Evolutionary conservation across 2,113 vertebrate genomes (phyloP).

Genomic region (Chamaetylas fuelleborni): DNA sequence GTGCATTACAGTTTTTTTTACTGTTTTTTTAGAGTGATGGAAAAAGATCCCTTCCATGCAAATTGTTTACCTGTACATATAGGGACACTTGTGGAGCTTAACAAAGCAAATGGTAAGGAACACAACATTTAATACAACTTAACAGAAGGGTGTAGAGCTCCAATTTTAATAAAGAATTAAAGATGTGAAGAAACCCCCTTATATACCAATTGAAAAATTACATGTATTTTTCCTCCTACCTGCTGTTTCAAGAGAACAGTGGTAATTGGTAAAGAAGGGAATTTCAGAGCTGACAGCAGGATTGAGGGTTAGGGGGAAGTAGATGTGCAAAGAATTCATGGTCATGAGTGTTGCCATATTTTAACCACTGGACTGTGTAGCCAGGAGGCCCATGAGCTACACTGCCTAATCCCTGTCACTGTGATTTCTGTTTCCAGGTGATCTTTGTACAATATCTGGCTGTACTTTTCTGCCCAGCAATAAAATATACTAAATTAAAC

Average conservation of each 20-base stretch:
- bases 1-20: not conserved
- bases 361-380: not conserved
- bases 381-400: not conserved
- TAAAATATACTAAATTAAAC: not conserved
- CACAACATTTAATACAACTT: not conserved
- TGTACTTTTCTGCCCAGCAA: not conserved
- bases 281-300: not conserved
- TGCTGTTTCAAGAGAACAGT: not conserved
- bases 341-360: not conserved
- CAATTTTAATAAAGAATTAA: not conserved
- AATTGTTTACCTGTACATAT: conserved; percentile 98
- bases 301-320: not conserved
- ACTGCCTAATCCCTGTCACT: not conserved
- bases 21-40: conserved; percentile 88
- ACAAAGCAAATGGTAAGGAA: conserved; percentile 93
- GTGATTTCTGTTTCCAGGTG: not conserved
- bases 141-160: not conserved
- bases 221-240: not conserved
- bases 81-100: conserved; percentile 95
- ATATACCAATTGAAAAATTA: not conserved
- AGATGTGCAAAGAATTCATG: not conserved
- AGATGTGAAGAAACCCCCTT: not conserved
- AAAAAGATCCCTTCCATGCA: conserved; percentile 97
- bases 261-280: not conserved
- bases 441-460: not conserved